Base-by-base conservation (phyloP, 1,140 invertebrate genomes). In the Tachypleus tridentatus region DNA sequence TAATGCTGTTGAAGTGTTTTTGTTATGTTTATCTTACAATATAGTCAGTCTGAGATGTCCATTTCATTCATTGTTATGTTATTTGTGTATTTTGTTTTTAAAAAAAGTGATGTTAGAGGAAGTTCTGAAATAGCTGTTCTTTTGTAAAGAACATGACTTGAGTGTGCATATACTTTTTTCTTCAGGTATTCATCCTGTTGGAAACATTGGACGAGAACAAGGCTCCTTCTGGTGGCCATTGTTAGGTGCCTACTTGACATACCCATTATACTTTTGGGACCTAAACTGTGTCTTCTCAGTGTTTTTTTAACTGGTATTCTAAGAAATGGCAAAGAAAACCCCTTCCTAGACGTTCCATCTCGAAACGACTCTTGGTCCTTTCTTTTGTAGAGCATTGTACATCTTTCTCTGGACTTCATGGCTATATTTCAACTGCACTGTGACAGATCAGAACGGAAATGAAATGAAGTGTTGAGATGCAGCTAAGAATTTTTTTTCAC, bases 361-460 rank as follows among this genome's bases (percentile, higher is more conserved):
- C 11, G 61, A 76, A 72, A 64, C 67, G 81, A 61, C 29, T 80
- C 4, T 48, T 65, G 4, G 64, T 82, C 5, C 73, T 95, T 4
- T 70, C 75, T 0, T 51, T 1, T 87, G 84, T 68, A 78, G 81
- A 0, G 67, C 82, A 4, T 67, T 97, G 0, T 96, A 91, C 72
- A 70, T 85, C 0, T 81, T 82, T 0, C 71, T 95, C 1, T 90
- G 87, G 85, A 75, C 78, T 48, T 86, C 86, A 49, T 91, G 86
- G 67, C 77, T 97, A 10, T 93, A 91, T 76, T 96, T 94, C 76
- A 95, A 96, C 74, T 89, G 90, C 9, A 87, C 84, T 57, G 80
- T 97, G 10, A 87, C 85, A 2, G 89, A 92, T 72, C 86, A 85
- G 62, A 86, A 94, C 67, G 93, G 91, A 4, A 89, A 94, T n/a